Evolutionary conservation across 2,797 vertebrate genomes (phyloP), one percentile per base, ranked within the genome.

Genomic region (Tadarida brasiliensis): DNA sequence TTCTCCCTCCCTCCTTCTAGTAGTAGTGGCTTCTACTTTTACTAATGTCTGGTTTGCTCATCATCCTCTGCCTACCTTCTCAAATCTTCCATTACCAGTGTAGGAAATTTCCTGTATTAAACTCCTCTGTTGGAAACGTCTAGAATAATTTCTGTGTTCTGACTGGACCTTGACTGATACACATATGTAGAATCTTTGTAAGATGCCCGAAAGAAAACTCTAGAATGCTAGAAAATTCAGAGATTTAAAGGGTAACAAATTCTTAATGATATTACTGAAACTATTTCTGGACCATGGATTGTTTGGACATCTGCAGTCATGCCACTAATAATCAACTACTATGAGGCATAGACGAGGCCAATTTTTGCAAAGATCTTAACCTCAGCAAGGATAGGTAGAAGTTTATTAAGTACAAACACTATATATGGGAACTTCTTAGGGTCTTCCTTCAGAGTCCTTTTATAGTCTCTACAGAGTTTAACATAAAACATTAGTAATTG

Each of bases 81-180:
- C 28, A 57, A 35, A 56, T 26, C 54, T 65, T 56, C 47, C 47
- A 71, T 83, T 87, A 63, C 15, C n/a, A 56, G 11, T 63, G n/a
- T 87, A 77, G 89, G 26, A 24, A 70, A 81, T 44, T 2, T 88
- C 15, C 65, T 91, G 22, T 73, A 49, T 49, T 94, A 87, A 95
- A 76, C 5, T 47, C 22, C 8, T 86, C 47, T 91, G 22, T 33
- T 44, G 39, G 87, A 93, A 90, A 84, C 4, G 56, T 33, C 6
- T 54, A 86, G 51, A 81, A 10, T 67, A 89, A 65, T 59, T 89
- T 89, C 65, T 95, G 9, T 26, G 71, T 97, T 93, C 51, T 65
- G 35, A 49, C 24, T 39, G 11, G 16, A 90, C 15, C 24, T 22
- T 47, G 56, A 84, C 39, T n/a, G 30, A 87, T 65, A 92, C 4